These are phyloP conservation scores for Hucho hucho DNA, from an alignment of 2,113 vertebrate species.

Conservation along the genomic window DNA sequence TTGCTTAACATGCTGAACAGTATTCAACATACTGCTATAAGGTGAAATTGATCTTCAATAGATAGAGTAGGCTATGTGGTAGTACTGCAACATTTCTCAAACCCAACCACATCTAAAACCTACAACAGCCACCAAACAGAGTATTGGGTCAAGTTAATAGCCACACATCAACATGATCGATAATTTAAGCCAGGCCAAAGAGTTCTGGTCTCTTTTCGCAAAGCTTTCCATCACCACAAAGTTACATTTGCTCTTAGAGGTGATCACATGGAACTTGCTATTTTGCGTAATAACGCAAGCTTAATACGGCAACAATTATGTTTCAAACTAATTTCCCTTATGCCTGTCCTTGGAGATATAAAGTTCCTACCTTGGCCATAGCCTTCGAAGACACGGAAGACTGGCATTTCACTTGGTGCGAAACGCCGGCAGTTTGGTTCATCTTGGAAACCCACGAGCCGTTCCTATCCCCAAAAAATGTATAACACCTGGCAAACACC, in stretches of 20 bases:
- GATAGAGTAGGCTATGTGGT: too few relatives aligned
- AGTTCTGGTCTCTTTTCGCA: constrained; percentile 47
- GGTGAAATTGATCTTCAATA: too few relatives aligned
- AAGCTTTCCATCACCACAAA: constrained; percentile 5
- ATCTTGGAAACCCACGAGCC: constrained; percentile 72
- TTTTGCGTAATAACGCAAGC: background rate
- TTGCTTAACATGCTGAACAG: too few relatives aligned
- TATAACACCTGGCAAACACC: background rate
- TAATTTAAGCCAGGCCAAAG: too few relatives aligned
- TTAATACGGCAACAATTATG: background rate
- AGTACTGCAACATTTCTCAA: too few relatives aligned
- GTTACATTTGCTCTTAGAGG: constrained; percentile 32
- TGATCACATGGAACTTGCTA: background rate
- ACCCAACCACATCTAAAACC: too few relatives aligned
- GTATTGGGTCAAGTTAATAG: too few relatives aligned
- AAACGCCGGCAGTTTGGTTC: constrained; percentile 89
- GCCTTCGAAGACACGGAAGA: constrained; percentile 63
- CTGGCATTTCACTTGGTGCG: constrained; percentile 86
- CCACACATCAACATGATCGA: too few relatives aligned
- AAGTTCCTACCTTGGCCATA: constrained; percentile 77
- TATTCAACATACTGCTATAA: too few relatives aligned
- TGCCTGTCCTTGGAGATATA: background rate
- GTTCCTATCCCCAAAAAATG: background rate
- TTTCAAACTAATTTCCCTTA: background rate
- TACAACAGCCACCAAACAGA: too few relatives aligned